phyloP scores from a whole-genome alignment of 2,113 vertebrate species.

The Phalacrocorax brasilianus region DNA sequence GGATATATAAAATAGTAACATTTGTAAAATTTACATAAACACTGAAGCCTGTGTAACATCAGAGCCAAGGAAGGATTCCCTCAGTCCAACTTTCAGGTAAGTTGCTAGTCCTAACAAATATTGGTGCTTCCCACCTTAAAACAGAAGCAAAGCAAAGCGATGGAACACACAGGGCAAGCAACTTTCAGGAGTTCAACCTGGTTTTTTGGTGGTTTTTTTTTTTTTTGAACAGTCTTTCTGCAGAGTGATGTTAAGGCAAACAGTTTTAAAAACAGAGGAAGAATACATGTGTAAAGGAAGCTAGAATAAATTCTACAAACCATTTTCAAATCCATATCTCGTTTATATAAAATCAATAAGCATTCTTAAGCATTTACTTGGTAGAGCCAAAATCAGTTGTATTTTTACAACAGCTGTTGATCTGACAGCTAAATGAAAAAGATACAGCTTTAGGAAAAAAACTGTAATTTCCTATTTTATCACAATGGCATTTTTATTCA shows the following conservation, averaged over 20 bases:
- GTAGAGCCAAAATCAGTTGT: not conserved
- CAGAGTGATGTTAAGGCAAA: not conserved
- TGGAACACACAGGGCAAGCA: not conserved
- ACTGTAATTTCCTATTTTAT: rapidly evolving
- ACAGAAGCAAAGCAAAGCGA: not conserved
- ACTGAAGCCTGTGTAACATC: not conserved
- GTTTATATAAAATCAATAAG: not conserved
- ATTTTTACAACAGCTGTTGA: not conserved
- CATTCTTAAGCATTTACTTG: not conserved
- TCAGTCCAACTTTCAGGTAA: not conserved
- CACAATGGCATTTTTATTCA: not conserved
- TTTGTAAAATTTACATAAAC: not conserved
- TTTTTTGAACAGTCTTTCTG: not conserved
- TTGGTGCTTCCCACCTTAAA: not conserved
- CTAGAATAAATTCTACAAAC: not conserved
- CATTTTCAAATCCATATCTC: not conserved
- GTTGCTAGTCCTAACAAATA: not conserved
- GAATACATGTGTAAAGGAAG: not conserved
- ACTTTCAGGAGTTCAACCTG: not conserved
- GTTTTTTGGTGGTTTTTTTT: not conserved
- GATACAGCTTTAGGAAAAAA: not conserved
- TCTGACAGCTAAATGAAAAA: not conserved
- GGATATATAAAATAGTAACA: not conserved
- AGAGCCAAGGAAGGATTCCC: not conserved
- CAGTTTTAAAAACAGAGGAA: not conserved